These are phyloP conservation scores for Homalodisca vitripennis DNA, from an alignment of 1,140 invertebrate genomes.

Conservation along the genomic window DNA sequence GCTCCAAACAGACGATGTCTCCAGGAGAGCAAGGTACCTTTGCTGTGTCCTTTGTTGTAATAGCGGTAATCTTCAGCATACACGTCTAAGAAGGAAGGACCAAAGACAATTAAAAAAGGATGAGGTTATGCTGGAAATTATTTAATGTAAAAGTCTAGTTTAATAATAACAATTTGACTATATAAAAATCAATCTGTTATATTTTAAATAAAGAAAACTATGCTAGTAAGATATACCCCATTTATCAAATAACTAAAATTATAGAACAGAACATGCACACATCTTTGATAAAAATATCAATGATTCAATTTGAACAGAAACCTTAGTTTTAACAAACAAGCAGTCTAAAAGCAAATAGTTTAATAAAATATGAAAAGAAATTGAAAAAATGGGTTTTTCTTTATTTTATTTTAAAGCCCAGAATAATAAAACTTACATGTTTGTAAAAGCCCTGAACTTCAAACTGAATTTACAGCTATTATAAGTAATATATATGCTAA, in stretches of 20 bases:
- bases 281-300: background rate
- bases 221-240: background rate
- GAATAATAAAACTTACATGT: too few species aligned
- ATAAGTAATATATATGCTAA: too few species aligned
- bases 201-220: background rate
- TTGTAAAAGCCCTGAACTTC: too few species aligned
- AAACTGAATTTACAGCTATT: too few species aligned
- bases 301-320: background rate
- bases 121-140: constrained; percentile 16
- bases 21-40: background rate
- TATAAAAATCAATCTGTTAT: background rate
- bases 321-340: too few species aligned
- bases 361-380: too few species aligned
- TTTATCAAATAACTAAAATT: background rate
- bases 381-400: too few species aligned
- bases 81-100: background rate
- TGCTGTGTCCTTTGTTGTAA: background rate
- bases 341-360: too few species aligned
- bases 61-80: background rate
- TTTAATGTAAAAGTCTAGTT: background rate
- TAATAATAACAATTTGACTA: background rate
- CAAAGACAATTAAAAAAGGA: background rate
- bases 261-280: background rate
- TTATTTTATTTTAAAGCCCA: too few species aligned
- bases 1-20: background rate